Percentiles rank a stretch among this genome's conserved stretches.
phyloP scores from a whole-genome alignment of 2,113 vertebrate species.

The Emydura subglobosa region DNA sequence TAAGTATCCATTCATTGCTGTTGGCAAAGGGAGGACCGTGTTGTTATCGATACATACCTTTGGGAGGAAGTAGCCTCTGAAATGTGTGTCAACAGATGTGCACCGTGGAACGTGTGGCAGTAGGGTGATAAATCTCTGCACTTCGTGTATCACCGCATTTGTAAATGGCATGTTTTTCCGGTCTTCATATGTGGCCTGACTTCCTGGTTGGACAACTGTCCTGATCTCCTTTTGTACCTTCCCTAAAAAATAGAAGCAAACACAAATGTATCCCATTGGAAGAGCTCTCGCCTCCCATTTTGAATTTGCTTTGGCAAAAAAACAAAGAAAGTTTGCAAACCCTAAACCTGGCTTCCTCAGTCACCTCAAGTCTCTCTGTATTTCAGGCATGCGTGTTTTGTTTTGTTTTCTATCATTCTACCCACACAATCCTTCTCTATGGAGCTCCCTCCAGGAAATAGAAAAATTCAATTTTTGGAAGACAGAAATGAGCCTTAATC shows the following conservation, averaged over 20 bases:
- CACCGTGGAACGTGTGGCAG: constrained; percentile 77
- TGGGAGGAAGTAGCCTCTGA: constrained; percentile 81
- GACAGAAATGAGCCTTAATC: background rate
- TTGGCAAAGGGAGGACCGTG: accelerated
- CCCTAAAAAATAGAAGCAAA: constrained; percentile 49
- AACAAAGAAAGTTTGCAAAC: background rate
- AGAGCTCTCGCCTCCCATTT: background rate
- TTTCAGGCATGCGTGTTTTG: background rate
- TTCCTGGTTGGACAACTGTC: constrained; percentile 42
- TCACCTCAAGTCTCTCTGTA: background rate
- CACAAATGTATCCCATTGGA: background rate
- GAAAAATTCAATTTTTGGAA: background rate
- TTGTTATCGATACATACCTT: constrained; percentile 65
- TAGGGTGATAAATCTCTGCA: constrained; percentile 89
- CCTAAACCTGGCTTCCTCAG: background rate
- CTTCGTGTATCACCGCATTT: constrained; percentile 89
- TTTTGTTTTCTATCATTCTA: background rate
- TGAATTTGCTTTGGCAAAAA: background rate
- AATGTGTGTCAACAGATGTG: constrained; percentile 57
- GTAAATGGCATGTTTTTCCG: constrained; percentile 82
- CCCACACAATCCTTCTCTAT: background rate
- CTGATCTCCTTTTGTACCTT: constrained; percentile 80
- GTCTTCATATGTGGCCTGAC: constrained; percentile 67
- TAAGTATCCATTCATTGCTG: background rate
- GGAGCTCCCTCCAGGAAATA: background rate